phyloP scores from a whole-genome alignment of 1,140 invertebrate genomes.

The Brachystomella parvula region DNA sequence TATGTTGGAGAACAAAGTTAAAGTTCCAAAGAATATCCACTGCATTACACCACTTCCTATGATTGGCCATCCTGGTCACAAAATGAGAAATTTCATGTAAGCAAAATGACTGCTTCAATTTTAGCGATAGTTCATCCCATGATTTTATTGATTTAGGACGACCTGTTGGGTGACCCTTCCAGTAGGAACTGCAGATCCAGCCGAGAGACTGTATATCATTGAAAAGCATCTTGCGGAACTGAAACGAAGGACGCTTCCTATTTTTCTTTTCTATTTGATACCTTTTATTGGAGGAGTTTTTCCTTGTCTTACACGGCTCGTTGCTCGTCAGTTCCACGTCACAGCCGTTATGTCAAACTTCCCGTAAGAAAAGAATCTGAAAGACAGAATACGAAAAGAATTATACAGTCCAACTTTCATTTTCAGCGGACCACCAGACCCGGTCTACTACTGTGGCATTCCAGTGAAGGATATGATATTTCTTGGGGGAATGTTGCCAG shows the following conservation, averaged over 20 bases:
- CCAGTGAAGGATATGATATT: conserved; percentile 12
- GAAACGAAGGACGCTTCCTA: not conserved
- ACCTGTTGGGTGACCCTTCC: conserved; percentile 3
- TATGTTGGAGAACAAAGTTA: conserved; percentile 24
- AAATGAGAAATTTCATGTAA: conserved; percentile 31
- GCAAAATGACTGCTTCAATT: no score
- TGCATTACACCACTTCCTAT: conserved; percentile 19
- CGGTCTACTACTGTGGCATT: not conserved
- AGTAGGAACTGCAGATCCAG: conserved; percentile 16
- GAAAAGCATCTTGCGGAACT: conserved; percentile 3
- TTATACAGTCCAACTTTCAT: not conserved
- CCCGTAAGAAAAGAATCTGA: not conserved
- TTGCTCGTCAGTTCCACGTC: not conserved
- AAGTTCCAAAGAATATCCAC: conserved; percentile 26
- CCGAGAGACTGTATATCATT: conserved; percentile 1
- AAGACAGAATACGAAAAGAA: not conserved
- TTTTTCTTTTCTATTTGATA: not conserved
- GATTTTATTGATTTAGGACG: not conserved
- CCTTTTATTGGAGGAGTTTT: conserved; percentile 19
- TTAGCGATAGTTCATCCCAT: not conserved
- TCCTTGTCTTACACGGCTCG: not conserved
- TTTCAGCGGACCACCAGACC: not conserved
- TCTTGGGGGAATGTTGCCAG: conserved; percentile 6
- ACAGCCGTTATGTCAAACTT: conserved; percentile 16
- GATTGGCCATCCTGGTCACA: conserved; percentile 23